Conservation (phyloP, 2,113 vertebrate species). For the Verasper variegatus region DNA sequence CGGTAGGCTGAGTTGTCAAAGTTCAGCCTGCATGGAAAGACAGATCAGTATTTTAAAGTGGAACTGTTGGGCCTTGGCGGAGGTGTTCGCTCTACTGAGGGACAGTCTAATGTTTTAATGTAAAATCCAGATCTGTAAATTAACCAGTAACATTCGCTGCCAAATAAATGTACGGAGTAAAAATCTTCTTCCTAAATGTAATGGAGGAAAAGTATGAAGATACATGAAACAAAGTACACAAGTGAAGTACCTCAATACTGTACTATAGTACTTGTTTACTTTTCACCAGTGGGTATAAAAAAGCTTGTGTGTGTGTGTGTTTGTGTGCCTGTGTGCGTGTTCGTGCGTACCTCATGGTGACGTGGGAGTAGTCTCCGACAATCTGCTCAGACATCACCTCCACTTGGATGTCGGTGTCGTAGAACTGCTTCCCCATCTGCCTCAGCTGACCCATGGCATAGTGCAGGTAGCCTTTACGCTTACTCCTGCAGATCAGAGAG, state of each 20-base stretch:
- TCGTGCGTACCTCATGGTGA: conserved; percentile 80
- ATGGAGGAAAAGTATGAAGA: too few relatives aligned
- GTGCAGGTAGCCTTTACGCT: conserved; percentile 82
- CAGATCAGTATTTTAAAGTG: neutral
- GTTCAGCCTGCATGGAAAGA: conserved; percentile 73
- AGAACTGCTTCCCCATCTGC: conserved; percentile 86
- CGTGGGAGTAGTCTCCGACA: conserved; percentile 83
- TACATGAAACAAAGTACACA: too few relatives aligned
- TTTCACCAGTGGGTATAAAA: neutral
- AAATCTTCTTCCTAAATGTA: neutral
- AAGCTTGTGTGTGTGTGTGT: neutral
- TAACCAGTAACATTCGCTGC: too few relatives aligned
- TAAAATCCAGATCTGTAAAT: too few relatives aligned
- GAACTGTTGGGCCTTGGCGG: neutral
- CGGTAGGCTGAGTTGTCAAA: conserved; percentile 85
- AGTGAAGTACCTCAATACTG: too few relatives aligned
- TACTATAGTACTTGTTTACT: neutral
- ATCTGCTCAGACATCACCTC: conserved; percentile 84
- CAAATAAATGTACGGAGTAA: too few relatives aligned
- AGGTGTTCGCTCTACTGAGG: too few relatives aligned
- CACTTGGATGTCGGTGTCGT: conserved; percentile 83
- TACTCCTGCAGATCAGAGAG: conserved; percentile 73
- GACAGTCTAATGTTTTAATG: too few relatives aligned
- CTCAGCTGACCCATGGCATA: conserved; percentile 85
- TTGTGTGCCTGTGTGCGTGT: neutral